These are phyloP conservation scores for Heterocephalus glaber DNA, from an alignment of 2,113 vertebrate species.

Conservation along the genomic window DNA sequence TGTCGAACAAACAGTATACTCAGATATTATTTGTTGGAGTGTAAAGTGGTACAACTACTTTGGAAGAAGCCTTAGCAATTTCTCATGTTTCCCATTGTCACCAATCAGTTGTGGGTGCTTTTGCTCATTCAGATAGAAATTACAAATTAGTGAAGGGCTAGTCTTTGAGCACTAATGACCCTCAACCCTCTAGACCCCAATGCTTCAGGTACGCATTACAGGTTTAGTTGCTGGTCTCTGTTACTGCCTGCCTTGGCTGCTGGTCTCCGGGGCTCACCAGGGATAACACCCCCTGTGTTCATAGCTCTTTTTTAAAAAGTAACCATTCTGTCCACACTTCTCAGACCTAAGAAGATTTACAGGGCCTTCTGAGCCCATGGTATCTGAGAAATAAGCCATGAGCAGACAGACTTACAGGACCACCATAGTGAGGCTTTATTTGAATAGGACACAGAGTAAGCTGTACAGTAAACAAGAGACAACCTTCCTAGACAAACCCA, in stretches of 20 bases:
- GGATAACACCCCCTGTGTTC: background rate
- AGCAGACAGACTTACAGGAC: background rate
- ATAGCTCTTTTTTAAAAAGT: background rate
- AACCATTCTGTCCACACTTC: background rate
- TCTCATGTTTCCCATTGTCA: background rate
- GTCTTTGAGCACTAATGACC: background rate
- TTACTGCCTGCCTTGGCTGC: background rate
- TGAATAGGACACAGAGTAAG: background rate
- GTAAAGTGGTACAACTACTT: background rate
- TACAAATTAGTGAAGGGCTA: background rate
- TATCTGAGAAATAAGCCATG: background rate
- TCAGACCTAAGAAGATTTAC: background rate
- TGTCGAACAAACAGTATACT: background rate
- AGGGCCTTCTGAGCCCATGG: background rate
- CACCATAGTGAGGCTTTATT: background rate
- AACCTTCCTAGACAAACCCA: background rate
- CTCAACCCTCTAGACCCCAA: background rate
- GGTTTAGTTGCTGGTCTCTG: background rate
- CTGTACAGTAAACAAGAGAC: background rate
- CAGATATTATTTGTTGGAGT: background rate
- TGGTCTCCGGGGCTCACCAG: background rate
- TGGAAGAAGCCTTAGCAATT: background rate
- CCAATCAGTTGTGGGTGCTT: background rate
- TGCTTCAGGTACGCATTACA: background rate
- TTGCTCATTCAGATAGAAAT: background rate